A percentile compares a stretch with the other conserved stretches of the same genome.
These are phyloP conservation scores for Hycleus cichorii DNA, from an alignment of 1,140 invertebrate genomes.

Conservation along the genomic window DNA sequence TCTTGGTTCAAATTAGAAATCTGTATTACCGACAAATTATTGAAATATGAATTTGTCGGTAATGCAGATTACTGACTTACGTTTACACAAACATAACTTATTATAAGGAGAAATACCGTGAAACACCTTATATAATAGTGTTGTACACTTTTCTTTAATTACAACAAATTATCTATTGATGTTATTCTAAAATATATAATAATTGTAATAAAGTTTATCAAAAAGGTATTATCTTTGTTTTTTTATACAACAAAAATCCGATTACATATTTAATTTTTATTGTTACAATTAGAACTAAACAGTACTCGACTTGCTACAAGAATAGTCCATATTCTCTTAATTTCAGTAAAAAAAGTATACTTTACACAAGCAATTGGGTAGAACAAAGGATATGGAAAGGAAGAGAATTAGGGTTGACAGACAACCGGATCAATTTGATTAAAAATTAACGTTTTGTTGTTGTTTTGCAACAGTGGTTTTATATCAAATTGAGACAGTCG, in stretches of 20 bases:
- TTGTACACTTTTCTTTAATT: conserved; percentile 8
- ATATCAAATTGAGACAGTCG: conserved; percentile 11
- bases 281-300: conserved; percentile 40
- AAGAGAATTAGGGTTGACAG: too few relatives aligned
- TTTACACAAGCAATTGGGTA: conserved; percentile 30
- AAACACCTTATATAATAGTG: neutral
- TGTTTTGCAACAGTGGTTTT: too few relatives aligned
- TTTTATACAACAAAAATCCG: conserved; percentile 9
- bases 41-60: too few relatives aligned
- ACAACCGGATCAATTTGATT: too few relatives aligned
- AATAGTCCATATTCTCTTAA: conserved; percentile 42
- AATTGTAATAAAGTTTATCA: conserved; percentile 15
- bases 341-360: conserved; percentile 37
- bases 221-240: neutral
- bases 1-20: too few relatives aligned
- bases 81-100: too few relatives aligned
- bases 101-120: too few relatives aligned
- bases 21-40: too few relatives aligned
- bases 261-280: conserved; percentile 39
- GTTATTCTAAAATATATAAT: neutral
- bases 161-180: conserved; percentile 7
- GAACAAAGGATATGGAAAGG: too few relatives aligned
- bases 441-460: too few relatives aligned
- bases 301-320: conserved; percentile 36
- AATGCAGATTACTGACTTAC: too few relatives aligned